Evolutionary conservation across 2,113 vertebrate genomes (phyloP), one percentile per base, ranked within the genome.

Genomic region (Cyanistes caeruleus): DNA sequence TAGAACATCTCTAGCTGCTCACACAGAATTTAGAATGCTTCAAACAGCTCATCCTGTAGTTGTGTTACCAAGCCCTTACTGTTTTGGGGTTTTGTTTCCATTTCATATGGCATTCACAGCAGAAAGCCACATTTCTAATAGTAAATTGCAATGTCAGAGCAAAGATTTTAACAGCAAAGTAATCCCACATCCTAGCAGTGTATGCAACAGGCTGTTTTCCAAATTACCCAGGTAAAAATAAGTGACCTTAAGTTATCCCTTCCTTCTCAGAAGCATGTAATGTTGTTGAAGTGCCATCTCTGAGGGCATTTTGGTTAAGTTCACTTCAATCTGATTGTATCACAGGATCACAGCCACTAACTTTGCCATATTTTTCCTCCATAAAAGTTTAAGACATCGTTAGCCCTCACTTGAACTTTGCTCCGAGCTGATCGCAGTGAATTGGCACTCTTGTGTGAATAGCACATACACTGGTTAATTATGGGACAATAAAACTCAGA

Each of bases 321-420:
- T 90, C 56, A 33, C 67, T 92, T 94, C 82, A 70, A 77, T 81
- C 59, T 79, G 51, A 64, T 77, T 93, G 56, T 91, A 51, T 89
- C 88, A 81, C 44, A 93, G 90, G 73, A 81, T 94, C 70, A 90
- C 48, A 87, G 77, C n/a, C 70, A 72, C 72, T 86, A 87, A 63
- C 69, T 65, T 56, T 82, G n/a, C 55, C 39, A 24, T 79, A 91
- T 77, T 90, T 94, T 90, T 75, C 31, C 20, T 81, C 68, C 13
- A 69, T 93, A 86, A 90, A 96, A 70, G 28, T 91, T 90, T 86
- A 96, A 96, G 81, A 75, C 25, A 46, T 87, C 62, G 1, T 96
- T 96, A 95, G 68, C 73, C 73, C 64, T 27, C 18, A 41, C 65
- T 90, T 21, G 39, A 95, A 84, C 83, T 94, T 92, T 59, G 22